Conservation (phyloP, 1,140 invertebrate species). For the Batillaria attramentaria region DNA sequence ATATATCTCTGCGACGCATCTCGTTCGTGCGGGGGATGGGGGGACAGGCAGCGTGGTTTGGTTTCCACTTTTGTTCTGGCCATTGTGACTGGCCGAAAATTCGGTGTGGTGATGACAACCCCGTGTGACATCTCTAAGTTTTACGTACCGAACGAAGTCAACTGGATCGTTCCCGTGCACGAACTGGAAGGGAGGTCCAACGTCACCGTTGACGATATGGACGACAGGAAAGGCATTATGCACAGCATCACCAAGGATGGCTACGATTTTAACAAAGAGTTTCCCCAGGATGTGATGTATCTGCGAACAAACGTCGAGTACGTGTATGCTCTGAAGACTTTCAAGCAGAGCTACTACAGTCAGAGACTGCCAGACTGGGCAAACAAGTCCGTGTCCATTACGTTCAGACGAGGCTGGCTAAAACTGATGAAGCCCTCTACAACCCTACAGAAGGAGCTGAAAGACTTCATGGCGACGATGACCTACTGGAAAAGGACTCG, state of each 20-base stretch:
- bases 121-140: slow-evolving; percentile 46
- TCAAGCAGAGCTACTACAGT: slow-evolving; percentile 8
- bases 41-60: slow-evolving; percentile 48
- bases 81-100: slow-evolving; percentile 31
- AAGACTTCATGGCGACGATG: slow-evolving; percentile 3
- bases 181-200: slow-evolving; percentile 3
- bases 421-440: not conserved
- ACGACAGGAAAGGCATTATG: not conserved
- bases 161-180: slow-evolving; percentile 34
- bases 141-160: slow-evolving; percentile 38
- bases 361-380: slow-evolving; percentile 9
- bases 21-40: slow-evolving; percentile 47
- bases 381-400: not conserved
- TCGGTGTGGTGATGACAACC: slow-evolving; percentile 42
- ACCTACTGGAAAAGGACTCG: not conserved
- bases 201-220: not conserved
- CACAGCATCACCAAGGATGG: not conserved
- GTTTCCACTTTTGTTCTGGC: slow-evolving; percentile 44
- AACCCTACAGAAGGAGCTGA: not conserved
- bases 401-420: slow-evolving; percentile 3
- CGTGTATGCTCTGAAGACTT: slow-evolving; percentile 13
- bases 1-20: slow-evolving; percentile 44
- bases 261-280: slow-evolving; percentile 30
- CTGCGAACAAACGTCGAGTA: slow-evolving; percentile 37
- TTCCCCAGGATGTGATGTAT: slow-evolving; percentile 37